A percentile compares a stretch with the other conserved stretches of the same genome.
Conservation (phyloP, 2,888 invertebrate species). For the Amblyteles armatorius region DNA sequence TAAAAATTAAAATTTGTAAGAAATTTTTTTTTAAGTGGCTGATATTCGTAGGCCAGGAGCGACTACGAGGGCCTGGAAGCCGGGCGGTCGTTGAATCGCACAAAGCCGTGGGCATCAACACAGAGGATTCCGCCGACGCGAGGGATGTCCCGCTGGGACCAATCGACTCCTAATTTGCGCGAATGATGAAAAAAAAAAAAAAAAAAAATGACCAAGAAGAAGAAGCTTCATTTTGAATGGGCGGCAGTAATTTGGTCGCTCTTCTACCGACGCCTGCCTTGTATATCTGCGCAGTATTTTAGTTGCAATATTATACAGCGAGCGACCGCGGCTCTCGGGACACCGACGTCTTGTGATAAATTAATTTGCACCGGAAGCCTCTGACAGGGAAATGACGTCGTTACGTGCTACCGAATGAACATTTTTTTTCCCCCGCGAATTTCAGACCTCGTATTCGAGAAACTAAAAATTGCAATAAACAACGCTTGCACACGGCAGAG, state of each 20-base stretch:
- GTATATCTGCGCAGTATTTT: constrained; percentile 19
- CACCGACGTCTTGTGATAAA: constrained; percentile 77
- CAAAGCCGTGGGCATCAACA: constrained; percentile 1
- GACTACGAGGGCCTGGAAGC: constrained; percentile 3
- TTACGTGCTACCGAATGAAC: constrained; percentile 77
- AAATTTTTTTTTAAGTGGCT: not conserved
- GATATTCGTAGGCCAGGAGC: constrained; percentile 1
- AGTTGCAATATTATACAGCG: constrained; percentile 41
- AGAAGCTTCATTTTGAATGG: constrained; percentile 38
- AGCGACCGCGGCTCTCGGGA: constrained; percentile 33
- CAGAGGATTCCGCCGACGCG: constrained; percentile 52
- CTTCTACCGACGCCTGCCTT: constrained; percentile 26
- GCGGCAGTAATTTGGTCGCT: constrained; percentile 61
- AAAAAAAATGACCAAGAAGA: not conserved
- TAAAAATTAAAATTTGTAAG: not conserved
- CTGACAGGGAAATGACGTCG: constrained; percentile 81
- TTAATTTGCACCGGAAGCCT: constrained; percentile 82
- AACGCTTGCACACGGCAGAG: no score
- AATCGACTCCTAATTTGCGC: constrained; percentile 68
- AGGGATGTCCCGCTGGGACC: constrained; percentile 66
- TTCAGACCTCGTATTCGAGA: not conserved
- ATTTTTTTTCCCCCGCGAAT: not conserved
- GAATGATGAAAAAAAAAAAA: constrained; percentile 36
- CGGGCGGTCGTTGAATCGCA: constrained; percentile 31
- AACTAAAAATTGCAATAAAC: not conserved